Conservation (phyloP, 2,888 invertebrate species). For the Caradrina clavipalpis region DNA sequence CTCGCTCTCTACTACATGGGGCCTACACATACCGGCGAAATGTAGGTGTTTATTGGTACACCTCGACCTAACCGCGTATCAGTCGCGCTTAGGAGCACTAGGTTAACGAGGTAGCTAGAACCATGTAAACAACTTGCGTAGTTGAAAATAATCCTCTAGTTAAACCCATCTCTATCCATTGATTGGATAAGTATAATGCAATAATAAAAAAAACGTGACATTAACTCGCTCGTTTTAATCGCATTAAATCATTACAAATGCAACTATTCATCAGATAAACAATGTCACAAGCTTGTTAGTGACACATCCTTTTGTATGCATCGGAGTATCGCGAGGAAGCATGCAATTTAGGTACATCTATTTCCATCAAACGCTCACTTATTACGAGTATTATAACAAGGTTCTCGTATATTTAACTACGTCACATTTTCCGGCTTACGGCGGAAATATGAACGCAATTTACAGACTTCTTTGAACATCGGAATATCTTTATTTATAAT, state of each 20-base stretch:
- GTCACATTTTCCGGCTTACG: conserved; percentile 18
- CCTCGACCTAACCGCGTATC: no score
- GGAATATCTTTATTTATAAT: conserved; percentile 26
- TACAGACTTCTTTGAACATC: conserved; percentile 31
- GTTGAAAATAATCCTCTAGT: no score
- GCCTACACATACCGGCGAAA: no score
- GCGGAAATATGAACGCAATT: conserved; percentile 44
- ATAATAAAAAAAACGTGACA: no score
- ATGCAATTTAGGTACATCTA: conserved; percentile 47
- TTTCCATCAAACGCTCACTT: conserved; percentile 36
- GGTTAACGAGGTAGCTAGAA: no score
- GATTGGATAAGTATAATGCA: no score
- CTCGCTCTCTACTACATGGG: no score
- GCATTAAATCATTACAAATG: conserved; percentile 16
- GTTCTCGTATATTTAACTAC: conserved; percentile 22
- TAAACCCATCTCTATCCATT: no score
- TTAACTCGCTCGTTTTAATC: background rate
- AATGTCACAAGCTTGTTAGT: background rate
- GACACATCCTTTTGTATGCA: conserved; percentile 42
- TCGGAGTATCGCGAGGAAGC: conserved; percentile 28
- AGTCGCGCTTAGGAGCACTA: no score
- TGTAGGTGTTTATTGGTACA: no score
- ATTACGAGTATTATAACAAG: conserved; percentile 34
- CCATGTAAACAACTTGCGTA: no score
- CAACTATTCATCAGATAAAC: conserved; percentile 6